A percentile compares a stretch with the other conserved stretches of the same genome.
phyloP scores from a whole-genome alignment of 1,140 invertebrate genomes.

The Drosophila lacertosa region DNA sequence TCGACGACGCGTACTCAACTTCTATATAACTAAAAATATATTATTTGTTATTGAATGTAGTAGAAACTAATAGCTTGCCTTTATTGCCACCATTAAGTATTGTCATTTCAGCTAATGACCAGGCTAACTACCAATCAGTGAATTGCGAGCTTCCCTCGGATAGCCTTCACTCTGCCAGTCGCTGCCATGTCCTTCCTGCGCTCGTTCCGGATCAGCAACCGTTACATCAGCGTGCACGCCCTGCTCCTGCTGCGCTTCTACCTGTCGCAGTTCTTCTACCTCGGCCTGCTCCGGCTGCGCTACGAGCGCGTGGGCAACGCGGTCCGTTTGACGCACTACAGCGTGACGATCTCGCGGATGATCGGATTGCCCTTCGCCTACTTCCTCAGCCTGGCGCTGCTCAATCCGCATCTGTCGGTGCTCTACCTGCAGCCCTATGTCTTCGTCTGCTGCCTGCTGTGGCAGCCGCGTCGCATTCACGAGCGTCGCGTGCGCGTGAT shows the following conservation, averaged over 20 bases:
- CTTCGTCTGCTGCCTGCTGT: conserved; percentile 44
- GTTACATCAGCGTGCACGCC: conserved; percentile 51
- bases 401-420: conserved; percentile 25
- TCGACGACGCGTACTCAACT: too few species aligned
- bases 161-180: too few species aligned
- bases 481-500: conserved; percentile 29
- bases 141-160: too few species aligned
- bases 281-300: conserved; percentile 49
- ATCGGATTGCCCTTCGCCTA: conserved; percentile 38
- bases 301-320: conserved; percentile 26
- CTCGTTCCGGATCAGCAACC: conserved; percentile 36
- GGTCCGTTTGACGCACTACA: conserved; percentile 44
- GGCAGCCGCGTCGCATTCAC: conserved; percentile 32
- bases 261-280: conserved; percentile 40
- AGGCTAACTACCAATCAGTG: too few species aligned
- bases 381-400: conserved; percentile 39
- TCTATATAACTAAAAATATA: too few species aligned
- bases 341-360: conserved; percentile 46
- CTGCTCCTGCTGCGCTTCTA: conserved; percentile 59
- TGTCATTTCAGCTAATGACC: too few species aligned
- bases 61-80: too few species aligned
- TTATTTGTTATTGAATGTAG: too few species aligned
- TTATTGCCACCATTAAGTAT: too few species aligned
- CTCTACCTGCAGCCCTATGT: conserved; percentile 50
- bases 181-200: conserved; percentile 38